Base-by-base conservation (phyloP, 2,113 vertebrate species). In the Rhinolophus sinicus region DNA sequence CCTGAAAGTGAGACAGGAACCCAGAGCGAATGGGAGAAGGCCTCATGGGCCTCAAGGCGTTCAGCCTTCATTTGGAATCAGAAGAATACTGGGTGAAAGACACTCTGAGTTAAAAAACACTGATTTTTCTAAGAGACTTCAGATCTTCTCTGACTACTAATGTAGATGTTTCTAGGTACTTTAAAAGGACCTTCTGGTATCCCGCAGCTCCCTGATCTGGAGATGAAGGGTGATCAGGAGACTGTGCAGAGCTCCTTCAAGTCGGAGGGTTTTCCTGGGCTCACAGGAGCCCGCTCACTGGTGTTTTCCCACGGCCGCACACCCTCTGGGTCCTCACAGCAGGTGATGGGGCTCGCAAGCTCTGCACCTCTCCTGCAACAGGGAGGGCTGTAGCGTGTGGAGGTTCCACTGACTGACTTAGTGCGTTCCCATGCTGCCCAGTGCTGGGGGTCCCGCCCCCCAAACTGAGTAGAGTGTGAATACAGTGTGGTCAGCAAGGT, bases 341-440 rank as follows among this genome's bases (percentile, higher is more conserved):
- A 10, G 22, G 58, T 2, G 3, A 0, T 1, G 5, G 30, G 52
- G 21, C 35, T n/a, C 12, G 0, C 1, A 9, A 10, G 8, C 30
- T 67, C 52, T 9, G 50, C 1, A 0, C 44, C 60, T 50, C 30
- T 24, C 40, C 78, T 44, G 0, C 8, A 1, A 30, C 4, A 26
- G 64, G 52, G 38, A 50, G 64, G n/a, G 44, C 70, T 1, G 0
- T 1, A 18, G 16, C 16, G 0, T 12, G 28, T 7, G 10, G 72
- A 50, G 30, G 3, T 22, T 60, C 21, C 56, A 26, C 35, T 0
- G 44, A 50, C 3, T 11, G 58, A 24, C 3, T 24, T 18, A 3
- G 1, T 24, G 21, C 21, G 1, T 2, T 10, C 44, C 8, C 4
- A 0, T 8, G 3, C 35, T 10, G 26, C 11, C 58, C 52, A 0